phyloP scores from a whole-genome alignment of 2,888 invertebrate genomes.

The Drosophila anomelani region DNA sequence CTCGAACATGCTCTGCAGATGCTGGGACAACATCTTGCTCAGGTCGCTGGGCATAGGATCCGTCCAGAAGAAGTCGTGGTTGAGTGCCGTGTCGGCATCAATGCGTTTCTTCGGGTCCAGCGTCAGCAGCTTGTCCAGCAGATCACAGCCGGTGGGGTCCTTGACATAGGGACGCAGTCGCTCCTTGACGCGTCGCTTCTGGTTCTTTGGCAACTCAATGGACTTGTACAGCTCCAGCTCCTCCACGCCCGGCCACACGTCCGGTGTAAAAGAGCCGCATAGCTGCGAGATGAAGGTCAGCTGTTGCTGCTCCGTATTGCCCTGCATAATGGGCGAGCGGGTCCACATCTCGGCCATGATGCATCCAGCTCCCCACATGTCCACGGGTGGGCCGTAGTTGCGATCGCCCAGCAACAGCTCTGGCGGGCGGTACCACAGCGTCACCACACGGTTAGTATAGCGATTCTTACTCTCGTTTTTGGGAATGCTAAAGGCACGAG shows the following conservation, averaged over 20 bases:
- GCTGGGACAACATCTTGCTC: constrained; percentile 95
- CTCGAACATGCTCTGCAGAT: constrained; percentile 97
- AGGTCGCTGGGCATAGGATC: constrained; percentile 98
- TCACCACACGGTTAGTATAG: constrained; percentile 99
- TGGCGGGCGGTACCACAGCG: constrained; percentile 95
- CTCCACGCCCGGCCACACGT: constrained; percentile 97
- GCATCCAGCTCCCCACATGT: constrained; percentile 98
- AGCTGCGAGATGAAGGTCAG: constrained; percentile 96
- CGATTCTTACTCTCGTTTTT: constrained; percentile 94
- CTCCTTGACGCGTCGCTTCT: constrained; percentile 94
- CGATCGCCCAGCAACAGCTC: constrained; percentile 89
- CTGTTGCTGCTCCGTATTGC: constrained; percentile 98
- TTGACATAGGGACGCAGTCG: constrained; percentile 95
- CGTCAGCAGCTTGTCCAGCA: constrained; percentile 95
- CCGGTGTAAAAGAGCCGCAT: constrained; percentile 96
- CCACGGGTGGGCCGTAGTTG: constrained; percentile 98
- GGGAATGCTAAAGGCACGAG: constrained; percentile 95
- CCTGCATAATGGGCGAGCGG: constrained; percentile 96
- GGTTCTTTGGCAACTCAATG: constrained; percentile 94
- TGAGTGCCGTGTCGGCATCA: constrained; percentile 96
- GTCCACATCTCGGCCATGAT: constrained; percentile 99
- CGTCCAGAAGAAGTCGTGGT: constrained; percentile 99
- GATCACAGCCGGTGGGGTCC: constrained; percentile 95
- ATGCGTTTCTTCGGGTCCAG: constrained; percentile 95
- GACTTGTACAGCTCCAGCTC: constrained; percentile 94